Conservation (phyloP, 2,888 invertebrate species). For the Nesidiocoris tenuis region DNA sequence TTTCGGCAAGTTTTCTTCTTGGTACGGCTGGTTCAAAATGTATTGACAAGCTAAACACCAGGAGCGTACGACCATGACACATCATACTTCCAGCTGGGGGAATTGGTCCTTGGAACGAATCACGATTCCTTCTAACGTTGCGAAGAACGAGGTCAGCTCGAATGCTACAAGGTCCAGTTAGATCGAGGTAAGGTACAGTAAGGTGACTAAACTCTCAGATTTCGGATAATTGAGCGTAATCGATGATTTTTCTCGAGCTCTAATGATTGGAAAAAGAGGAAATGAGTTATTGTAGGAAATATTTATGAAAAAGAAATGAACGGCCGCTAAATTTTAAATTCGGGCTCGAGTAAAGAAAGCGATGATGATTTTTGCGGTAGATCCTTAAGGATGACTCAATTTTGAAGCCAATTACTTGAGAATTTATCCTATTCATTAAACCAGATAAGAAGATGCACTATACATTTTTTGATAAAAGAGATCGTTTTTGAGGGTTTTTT, state of each 20-base stretch:
- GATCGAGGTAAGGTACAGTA: neutral
- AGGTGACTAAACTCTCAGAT: neutral
- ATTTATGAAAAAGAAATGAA: slow-evolving; percentile 3
- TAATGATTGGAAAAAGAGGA: neutral
- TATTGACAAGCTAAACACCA: slow-evolving; percentile 53
- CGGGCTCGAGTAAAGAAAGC: too few species aligned
- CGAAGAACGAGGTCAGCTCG: neutral
- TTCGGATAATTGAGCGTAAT: too few species aligned
- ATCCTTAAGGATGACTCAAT: too few species aligned
- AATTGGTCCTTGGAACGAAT: slow-evolving; percentile 39
- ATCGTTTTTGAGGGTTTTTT: too few species aligned
- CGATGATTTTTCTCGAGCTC: neutral
- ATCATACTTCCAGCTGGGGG: slow-evolving; percentile 40
- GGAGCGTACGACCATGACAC: slow-evolving; percentile 51
- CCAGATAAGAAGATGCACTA: too few species aligned
- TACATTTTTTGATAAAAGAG: too few species aligned
- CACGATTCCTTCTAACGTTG: slow-evolving; percentile 1
- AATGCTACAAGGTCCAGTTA: neutral
- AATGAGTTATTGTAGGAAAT: neutral
- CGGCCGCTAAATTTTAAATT: too few species aligned
- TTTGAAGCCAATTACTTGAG: too few species aligned
- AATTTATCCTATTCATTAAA: too few species aligned
- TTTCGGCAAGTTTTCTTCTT: slow-evolving; percentile 50
- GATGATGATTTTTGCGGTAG: too few species aligned
- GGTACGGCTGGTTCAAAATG: slow-evolving; percentile 48